Evolutionary conservation across 1,140 invertebrate genomes (phyloP).

Genomic region (Melanaphis sacchari): DNA sequence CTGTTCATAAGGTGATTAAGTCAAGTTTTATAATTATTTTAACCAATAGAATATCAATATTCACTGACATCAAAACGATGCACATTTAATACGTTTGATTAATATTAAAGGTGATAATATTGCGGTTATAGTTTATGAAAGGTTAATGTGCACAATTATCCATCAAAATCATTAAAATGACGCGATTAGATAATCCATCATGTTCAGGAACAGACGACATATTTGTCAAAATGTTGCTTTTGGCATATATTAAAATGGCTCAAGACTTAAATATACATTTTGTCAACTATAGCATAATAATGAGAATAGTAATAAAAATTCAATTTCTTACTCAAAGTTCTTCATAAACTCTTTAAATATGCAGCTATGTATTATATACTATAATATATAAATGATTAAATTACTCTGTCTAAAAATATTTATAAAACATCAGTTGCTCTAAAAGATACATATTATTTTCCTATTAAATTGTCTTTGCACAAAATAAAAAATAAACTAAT

Average conservation of each 20-base stretch:
- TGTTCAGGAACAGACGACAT: neutral
- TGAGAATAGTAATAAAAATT: slow-evolving; percentile 20
- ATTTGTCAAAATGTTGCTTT: slow-evolving; percentile 22
- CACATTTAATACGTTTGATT: neutral
- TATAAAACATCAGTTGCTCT: neutral
- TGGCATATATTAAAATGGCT: neutral
- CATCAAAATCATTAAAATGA: slow-evolving; percentile 1
- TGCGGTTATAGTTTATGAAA: neutral
- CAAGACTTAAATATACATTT: neutral
- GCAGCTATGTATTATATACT: neutral
- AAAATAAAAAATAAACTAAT: neutral
- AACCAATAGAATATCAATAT: neutral
- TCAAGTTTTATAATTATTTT: neutral
- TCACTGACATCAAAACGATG: neutral
- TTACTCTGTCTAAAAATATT: neutral
- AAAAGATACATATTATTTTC: neutral
- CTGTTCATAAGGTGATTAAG: neutral
- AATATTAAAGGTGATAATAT: neutral
- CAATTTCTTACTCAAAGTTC: neutral
- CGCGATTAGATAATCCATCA: neutral
- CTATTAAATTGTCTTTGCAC: neutral
- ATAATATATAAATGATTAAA: neutral
- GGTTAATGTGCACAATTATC: neutral
- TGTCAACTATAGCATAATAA: slow-evolving; percentile 27
- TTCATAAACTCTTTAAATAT: slow-evolving; percentile 15